These are phyloP conservation scores for Radopholus similis DNA, from an alignment of 1,140 invertebrate genomes.

Conservation along the genomic window DNA sequence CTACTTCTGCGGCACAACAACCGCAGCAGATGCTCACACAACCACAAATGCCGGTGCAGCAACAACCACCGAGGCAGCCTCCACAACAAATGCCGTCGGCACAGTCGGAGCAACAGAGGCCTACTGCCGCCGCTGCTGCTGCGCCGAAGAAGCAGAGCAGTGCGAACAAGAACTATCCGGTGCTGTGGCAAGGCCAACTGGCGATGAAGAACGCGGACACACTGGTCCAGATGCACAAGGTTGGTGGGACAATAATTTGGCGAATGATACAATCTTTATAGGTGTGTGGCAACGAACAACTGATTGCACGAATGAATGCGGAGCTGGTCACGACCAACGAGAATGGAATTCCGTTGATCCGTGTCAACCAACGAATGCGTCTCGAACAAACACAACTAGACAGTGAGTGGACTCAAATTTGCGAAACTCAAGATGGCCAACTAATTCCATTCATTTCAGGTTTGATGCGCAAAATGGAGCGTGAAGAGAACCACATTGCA, in stretches of 20 bases:
- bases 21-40: conserved; percentile 8
- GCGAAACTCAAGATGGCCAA: neutral
- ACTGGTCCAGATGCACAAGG: conserved; percentile 94
- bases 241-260: conserved; percentile 66
- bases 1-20: neutral
- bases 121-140: too few species aligned
- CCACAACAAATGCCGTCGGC: conserved; percentile 25
- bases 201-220: conserved; percentile 92
- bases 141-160: conserved; percentile 30
- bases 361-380: conserved; percentile 92
- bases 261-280: conserved; percentile 57
- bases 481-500: conserved; percentile 90
- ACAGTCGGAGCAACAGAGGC: too few species aligned
- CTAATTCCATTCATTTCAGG: conserved; percentile 11
- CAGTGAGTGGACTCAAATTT: conserved; percentile 67
- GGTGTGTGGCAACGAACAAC: conserved; percentile 76
- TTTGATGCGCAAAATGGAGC: conserved; percentile 65
- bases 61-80: conserved; percentile 17
- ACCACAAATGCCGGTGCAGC: conserved; percentile 16
- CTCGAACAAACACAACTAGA: conserved; percentile 88
- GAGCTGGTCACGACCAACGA: conserved; percentile 68
- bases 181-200: conserved; percentile 91
- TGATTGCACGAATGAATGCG: conserved; percentile 43
- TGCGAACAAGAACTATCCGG: conserved; percentile 73
- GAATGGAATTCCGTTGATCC: conserved; percentile 70